A percentile compares a stretch with the other conserved stretches of the same genome.
phyloP scores from a whole-genome alignment of 92 coral and sea anemone species.

The Umimayanthus kanabou region DNA sequence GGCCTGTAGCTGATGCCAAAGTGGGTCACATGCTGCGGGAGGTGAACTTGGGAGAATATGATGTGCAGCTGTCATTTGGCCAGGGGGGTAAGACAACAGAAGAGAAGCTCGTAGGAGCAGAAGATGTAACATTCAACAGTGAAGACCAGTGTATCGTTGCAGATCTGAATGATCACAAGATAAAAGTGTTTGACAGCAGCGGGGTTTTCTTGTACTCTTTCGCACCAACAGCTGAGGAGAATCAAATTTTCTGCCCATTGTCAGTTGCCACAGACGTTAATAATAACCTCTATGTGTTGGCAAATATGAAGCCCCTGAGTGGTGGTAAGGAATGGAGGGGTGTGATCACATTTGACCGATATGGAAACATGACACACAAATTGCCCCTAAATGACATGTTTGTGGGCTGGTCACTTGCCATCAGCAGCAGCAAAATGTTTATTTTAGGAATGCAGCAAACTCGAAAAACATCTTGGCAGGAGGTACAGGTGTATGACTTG shows the following conservation, averaged over 20 bases:
- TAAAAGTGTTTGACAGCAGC: constrained; percentile 17
- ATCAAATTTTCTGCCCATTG: constrained; percentile 29
- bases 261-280: constrained; percentile 28
- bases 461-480: constrained; percentile 25
- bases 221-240: constrained; percentile 1
- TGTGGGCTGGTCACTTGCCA: constrained; percentile 33
- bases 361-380: constrained; percentile 20
- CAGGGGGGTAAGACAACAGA: not conserved
- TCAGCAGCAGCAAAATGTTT: constrained; percentile 15
- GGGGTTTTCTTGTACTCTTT: constrained; percentile 13
- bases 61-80: constrained; percentile 10
- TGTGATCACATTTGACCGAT: constrained; percentile 20
- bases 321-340: constrained; percentile 40
- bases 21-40: constrained; percentile 34
- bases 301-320: constrained; percentile 19
- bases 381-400: constrained; percentile 15
- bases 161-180: constrained; percentile 3
- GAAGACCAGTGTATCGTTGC: constrained; percentile 28
- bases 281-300: constrained; percentile 16
- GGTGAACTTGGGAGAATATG: constrained; percentile 15
- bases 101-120: constrained; percentile 22
- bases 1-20: constrained; percentile 36
- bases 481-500: constrained; percentile 5
- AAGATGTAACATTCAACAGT: constrained; percentile 20
- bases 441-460: constrained; percentile 34